These are phyloP conservation scores for Caradrina clavipalpis DNA, from an alignment of 2,888 invertebrate species.

Conservation along the genomic window DNA sequence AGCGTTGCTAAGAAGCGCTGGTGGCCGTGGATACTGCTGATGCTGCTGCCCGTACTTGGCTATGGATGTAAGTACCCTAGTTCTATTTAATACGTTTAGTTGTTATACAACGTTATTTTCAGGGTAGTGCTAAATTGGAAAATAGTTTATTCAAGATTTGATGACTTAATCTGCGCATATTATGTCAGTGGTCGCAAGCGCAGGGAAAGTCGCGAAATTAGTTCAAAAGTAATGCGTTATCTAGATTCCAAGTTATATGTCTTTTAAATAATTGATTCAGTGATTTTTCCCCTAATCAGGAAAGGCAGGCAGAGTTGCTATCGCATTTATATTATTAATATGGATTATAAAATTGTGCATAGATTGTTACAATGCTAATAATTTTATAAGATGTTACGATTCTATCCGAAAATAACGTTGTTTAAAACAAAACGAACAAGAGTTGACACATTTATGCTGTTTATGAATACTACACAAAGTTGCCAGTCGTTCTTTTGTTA, in stretches of 20 bases:
- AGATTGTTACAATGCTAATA: no score
- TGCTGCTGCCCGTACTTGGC: constrained; percentile 78
- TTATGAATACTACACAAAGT: not conserved
- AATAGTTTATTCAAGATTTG: not conserved
- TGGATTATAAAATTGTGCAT: no score
- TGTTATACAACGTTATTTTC: constrained; percentile 4
- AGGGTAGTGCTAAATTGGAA: not conserved
- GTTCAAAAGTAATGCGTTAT: no score
- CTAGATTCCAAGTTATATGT: no score
- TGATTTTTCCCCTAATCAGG: no score
- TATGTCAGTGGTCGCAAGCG: no score
- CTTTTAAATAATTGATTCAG: no score
- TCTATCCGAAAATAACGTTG: constrained; percentile 1
- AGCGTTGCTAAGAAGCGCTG: constrained; percentile 69
- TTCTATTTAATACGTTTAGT: not conserved
- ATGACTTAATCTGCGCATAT: no score
- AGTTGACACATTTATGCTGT: no score
- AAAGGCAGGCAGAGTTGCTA: no score
- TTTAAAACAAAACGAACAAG: not conserved
- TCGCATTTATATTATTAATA: no score
- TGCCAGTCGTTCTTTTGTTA: constrained; percentile 17
- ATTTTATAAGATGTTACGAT: not conserved
- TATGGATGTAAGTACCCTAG: constrained; percentile 85
- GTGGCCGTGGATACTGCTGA: constrained; percentile 85
- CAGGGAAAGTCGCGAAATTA: no score